These are phyloP conservation scores for Andrena cerasifolii DNA, from an alignment of 1,140 invertebrate genomes.

Conservation along the genomic window DNA sequence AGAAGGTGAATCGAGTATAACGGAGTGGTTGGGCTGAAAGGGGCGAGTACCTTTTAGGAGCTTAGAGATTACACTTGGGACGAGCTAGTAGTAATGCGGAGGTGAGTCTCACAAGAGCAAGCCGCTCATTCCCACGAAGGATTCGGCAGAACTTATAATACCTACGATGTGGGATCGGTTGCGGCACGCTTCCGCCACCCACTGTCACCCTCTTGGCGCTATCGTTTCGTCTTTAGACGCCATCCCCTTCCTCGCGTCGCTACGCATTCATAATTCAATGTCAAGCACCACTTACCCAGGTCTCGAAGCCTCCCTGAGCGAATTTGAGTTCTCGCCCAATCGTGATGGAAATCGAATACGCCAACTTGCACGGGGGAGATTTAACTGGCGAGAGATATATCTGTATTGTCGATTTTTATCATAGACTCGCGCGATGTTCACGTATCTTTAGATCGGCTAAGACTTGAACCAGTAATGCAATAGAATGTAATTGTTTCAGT, in stretches of 20 bases:
- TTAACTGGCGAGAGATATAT: too few relatives aligned
- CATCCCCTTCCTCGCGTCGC: slow-evolving; percentile 21
- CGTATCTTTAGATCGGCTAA: too few relatives aligned
- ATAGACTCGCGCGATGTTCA: too few relatives aligned
- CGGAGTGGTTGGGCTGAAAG: slow-evolving; percentile 66
- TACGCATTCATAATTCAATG: slow-evolving; percentile 70
- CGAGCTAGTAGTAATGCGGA: slow-evolving; percentile 76
- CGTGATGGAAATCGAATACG: background rate
- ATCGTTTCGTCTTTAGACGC: slow-evolving; percentile 37
- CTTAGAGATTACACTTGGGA: slow-evolving; percentile 80
- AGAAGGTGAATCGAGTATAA: slow-evolving; percentile 37
- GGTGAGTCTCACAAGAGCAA: slow-evolving; percentile 75
- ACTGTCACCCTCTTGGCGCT: slow-evolving; percentile 49
- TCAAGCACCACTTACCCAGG: slow-evolving; percentile 37
- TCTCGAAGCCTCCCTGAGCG: background rate
- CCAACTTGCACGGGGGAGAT: background rate
- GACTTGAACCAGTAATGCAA: too few relatives aligned
- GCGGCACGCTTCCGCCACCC: slow-evolving; percentile 68
- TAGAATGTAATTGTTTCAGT: too few relatives aligned
- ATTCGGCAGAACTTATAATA: slow-evolving; percentile 79
- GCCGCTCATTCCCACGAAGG: slow-evolving; percentile 78
- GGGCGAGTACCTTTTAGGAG: slow-evolving; percentile 79
- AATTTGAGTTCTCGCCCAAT: background rate
- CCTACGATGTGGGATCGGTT: slow-evolving; percentile 69
- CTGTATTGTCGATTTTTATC: too few relatives aligned